Base-by-base conservation (phyloP, 2,888 invertebrate genomes). In the Rhingia campestris region DNA sequence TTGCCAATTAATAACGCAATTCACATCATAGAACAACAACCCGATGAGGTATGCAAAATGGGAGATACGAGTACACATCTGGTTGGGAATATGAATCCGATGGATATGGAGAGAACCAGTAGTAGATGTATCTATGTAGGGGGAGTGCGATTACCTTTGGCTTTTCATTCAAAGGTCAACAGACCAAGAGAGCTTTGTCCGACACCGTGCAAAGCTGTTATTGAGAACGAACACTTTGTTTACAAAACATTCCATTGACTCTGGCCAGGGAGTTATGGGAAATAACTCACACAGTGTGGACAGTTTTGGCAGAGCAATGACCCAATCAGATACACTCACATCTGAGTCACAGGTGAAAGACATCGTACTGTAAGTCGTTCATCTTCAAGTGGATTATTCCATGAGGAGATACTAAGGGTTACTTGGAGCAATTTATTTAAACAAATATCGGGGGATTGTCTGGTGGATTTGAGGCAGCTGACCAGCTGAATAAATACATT, bases 11-110 rank as follows among this genome's bases (percentile, higher is more conserved):
- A 75, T 64, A 81, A 81, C 64, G 53, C 81, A 70, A 81, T 41
- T 69, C 81, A 70, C 75, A 67, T 54, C 76, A 45, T 53, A 81
- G 75, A 81, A 70, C 81, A 81, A 76, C 76, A 81, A 81, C 81
- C 79, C 41, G 64, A 53, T 37, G 69, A 43, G 56, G 43, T 79
- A 53, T 69, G 43, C 45, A 32, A 63, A 75, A 43, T 51, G 43
- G 64, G 51, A 74, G 51, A 58, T 64, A 76, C 22, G 22, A 22
- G 22, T 22, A 22, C 22, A 22, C 22, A 22, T 22, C 22, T 22
- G 22, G 22, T 2, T 22, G 22, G 53, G 30, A 45, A 63, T 58
- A 12, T 63, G 54, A 49, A 14, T 0, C 2, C 10, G 41, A 33
- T 14, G 32, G 37, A 39, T 12, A 12, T 0, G 14, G 35, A n/a